These are phyloP conservation scores for Cacajao melanocephalus DNA, from an alignment of 2,797 vertebrate genomes.

Conservation along the genomic window DNA sequence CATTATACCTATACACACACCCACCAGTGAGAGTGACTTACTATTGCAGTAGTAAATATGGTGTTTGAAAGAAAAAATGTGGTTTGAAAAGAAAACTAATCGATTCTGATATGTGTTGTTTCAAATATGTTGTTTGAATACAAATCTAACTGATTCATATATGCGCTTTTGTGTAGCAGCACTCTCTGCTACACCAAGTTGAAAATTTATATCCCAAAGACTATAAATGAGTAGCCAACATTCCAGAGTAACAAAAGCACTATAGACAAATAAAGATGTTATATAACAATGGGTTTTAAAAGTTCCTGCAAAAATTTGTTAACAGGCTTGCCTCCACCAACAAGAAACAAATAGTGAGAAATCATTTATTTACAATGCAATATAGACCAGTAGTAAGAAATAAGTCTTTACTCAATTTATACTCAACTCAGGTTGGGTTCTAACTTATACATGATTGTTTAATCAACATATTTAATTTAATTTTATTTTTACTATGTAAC, in stretches of 20 bases:
- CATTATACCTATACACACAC: neutral
- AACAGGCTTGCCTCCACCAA: neutral
- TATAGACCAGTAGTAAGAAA: neutral
- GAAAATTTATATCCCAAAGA: neutral
- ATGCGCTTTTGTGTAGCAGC: neutral
- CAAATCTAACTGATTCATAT: neutral
- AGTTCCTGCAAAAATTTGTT: neutral
- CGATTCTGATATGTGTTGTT: neutral
- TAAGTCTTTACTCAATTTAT: constrained; percentile 16
- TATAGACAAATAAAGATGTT: neutral
- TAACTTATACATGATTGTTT: constrained; percentile 64
- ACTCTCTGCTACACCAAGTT: neutral
- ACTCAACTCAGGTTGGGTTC: neutral
- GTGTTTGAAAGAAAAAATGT: neutral
- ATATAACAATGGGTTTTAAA: neutral
- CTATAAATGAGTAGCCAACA: neutral
- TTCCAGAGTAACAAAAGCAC: neutral
- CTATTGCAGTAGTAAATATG: neutral
- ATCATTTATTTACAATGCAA: neutral
- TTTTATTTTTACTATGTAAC: constrained; percentile 70
- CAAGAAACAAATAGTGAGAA: neutral
- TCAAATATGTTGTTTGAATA: neutral
- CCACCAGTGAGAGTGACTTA: neutral
- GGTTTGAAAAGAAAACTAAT: neutral
- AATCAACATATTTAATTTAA: constrained; percentile 68